Base-by-base conservation (phyloP, 2,113 vertebrate species). In the Barnardius zonarius region DNA sequence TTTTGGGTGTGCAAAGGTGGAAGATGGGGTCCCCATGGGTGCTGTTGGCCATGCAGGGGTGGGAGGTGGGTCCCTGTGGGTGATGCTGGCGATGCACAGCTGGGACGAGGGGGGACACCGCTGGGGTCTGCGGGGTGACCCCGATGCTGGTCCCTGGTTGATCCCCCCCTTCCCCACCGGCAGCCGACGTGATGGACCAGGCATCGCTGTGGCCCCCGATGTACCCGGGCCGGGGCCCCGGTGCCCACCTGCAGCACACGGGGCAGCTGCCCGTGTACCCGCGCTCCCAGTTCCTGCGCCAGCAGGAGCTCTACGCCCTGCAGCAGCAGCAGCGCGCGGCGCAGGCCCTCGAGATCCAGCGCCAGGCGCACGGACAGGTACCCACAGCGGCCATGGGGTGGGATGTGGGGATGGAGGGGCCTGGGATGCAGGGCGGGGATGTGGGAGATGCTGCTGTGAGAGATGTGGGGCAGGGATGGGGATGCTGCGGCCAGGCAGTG, bases 141-240 rank as follows among this genome's bases (percentile, higher is more conserved):
- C 89, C 17, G 2, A 13, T 55, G 33, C 25, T 8, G 7, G 33
- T 82, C 16, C 63, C 59, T 2, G 3, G 3, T 48, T 93, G 59
- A 72, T 15, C 9, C 15, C 10, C 1, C 6, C 7, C 1, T 3
- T n/a, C 55, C 2, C 62, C 22, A 4, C 46, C 16, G 10, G 4
- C 98, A 98, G 98, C 99, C 86, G 99, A 99, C 17, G 98, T 99
- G 96, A 99, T 99, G 98, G 99, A 99, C 97, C 99, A 99, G 98
- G 98, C 98, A 5, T 98, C 99, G 4, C 98, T 99, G 94, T 99
- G 99, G 99, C 99, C 99, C 93, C 98, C 99, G 78, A 98, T 99
- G 98, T 99, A 99, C 25, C 98, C 98, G 17, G 97, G 98, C 95
- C 98, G 99, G 93, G 99, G 98, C 83, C 98, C 99, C 39, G 11